These are phyloP conservation scores for Ictalurus punctatus DNA, from an alignment of 2,113 vertebrate species.

Conservation along the genomic window DNA sequence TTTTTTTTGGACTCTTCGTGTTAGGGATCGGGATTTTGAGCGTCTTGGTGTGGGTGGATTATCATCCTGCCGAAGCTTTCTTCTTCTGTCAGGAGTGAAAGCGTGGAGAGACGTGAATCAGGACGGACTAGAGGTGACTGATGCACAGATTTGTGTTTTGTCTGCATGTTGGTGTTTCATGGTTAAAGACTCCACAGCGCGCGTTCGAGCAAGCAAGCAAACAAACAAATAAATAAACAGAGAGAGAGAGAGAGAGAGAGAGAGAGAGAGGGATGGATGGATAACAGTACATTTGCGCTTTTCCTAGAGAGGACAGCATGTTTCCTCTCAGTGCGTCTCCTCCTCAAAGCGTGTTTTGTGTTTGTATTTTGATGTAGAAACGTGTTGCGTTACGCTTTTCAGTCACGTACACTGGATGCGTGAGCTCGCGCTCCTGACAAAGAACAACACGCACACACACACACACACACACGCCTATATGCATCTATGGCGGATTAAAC, in stretches of 20 bases:
- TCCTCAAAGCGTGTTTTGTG: background rate
- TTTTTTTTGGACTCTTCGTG: too few relatives aligned
- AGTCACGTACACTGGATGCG: conserved; percentile 31
- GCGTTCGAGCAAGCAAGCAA: conserved; percentile 33
- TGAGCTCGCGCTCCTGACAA: conserved; percentile 43
- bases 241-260: background rate
- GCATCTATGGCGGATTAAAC: conserved; percentile 51
- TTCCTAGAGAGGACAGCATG: background rate
- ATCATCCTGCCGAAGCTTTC: background rate
- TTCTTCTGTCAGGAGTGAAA: conserved; percentile 17
- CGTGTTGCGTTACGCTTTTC: conserved; percentile 30
- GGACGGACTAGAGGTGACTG: conserved; percentile 45
- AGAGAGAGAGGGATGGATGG: conserved; percentile 22
- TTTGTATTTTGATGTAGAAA: background rate
- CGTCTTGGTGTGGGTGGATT: background rate
- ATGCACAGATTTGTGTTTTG: conserved; percentile 43
- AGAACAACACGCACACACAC: conserved; percentile 42
- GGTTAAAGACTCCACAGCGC: background rate
- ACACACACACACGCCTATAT: conserved; percentile 44
- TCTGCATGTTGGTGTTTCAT: background rate
- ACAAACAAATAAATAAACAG: conserved; percentile 49
- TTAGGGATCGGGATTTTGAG: background rate
- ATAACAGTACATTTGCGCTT: conserved; percentile 3
- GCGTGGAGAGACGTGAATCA: conserved; percentile 37
- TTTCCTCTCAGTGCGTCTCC: background rate